Evolutionary conservation across 2,113 vertebrate species (phyloP), one percentile per base, ranked within the genome.

Genomic region (Hippocampus barbouri): DNA sequence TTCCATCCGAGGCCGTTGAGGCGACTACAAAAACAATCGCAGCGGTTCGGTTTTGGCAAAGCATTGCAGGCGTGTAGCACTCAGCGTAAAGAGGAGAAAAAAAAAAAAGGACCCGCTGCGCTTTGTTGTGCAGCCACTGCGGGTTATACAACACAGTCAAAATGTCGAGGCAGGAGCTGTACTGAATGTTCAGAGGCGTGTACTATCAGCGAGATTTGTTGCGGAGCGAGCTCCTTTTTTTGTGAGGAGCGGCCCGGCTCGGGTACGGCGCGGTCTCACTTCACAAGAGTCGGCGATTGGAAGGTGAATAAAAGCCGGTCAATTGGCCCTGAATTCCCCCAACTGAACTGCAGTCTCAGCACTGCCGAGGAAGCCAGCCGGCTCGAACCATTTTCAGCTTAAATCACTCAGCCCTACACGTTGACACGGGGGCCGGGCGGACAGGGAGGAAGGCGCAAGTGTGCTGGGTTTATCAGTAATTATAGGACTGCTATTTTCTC

Each of bases 401-500:
- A 76, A 86, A 87, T 87, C 77, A 74, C 84, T 79, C 86, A 81
- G 86, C 83, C 77, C 70, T 65, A 83, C 79, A 70, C 81, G 65
- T 75, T 87, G 87, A 89, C 85, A 90, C 62, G 61, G 73, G 74
- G 85, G 90, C 77, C 86, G 85, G 86, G 89, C 88, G 87, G 79
- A 85, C 43, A 18, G 86, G 82, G 88, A 87, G 74, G 76, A 82
- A 75, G 73, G 72, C 69, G 74, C 78, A 79, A 80, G 83, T 87
- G 84, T 79, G 87, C 87, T 87, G 85, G 77, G 89, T 92, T 92
- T 91, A 91, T 86, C 91, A 89, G 87, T 92, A 92, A 92, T 92
- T 92, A 92, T 84, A 61, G 85, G 74, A 74, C 75, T 70, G 79
- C 86, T 91, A 86, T 90, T 92, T 89, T 87, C 85, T 89, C 77